phyloP scores from a whole-genome alignment of 2,888 invertebrate genomes.

The Sminthurides aquaticus region DNA sequence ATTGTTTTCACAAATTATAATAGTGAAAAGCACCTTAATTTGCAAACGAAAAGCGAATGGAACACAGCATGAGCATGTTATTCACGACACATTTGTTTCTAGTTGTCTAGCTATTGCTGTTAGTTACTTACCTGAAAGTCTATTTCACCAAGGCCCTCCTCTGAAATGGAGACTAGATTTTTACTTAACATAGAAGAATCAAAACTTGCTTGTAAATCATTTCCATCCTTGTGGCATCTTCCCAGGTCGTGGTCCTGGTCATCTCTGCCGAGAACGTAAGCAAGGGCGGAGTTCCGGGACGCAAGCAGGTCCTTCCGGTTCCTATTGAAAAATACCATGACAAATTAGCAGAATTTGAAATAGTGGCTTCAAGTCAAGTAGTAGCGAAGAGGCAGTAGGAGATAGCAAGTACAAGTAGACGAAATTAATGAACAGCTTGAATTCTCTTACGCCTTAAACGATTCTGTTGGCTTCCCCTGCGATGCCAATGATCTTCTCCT shows the following conservation, averaged over 20 bases:
- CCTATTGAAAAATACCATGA: constrained; percentile 1
- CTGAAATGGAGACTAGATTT: constrained; percentile 75
- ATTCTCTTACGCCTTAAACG: constrained; percentile 24
- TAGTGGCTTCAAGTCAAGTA: no score
- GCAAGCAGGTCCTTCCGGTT: background rate
- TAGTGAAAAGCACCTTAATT: background rate
- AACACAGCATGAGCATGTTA: background rate
- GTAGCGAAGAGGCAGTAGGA: background rate
- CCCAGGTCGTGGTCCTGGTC: background rate
- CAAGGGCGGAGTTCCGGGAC: constrained; percentile 1
- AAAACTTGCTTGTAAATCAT: constrained; percentile 27
- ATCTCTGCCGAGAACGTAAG: constrained; percentile 2
- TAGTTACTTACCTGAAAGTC: constrained; percentile 67
- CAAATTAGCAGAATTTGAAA: no score
- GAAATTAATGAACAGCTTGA: background rate
- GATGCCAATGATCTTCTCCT: constrained; percentile 24
- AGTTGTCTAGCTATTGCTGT: background rate
- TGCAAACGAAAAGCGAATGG: background rate
- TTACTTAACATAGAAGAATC: constrained; percentile 39
- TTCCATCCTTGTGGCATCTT: constrained; percentile 4
- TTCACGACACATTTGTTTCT: background rate
- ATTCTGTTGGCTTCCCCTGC: constrained; percentile 14
- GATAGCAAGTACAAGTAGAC: no score
- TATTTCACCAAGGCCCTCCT: constrained; percentile 75
- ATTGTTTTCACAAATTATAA: background rate